These are phyloP conservation scores for Diaperis boleti DNA, from an alignment of 2,888 invertebrate species.

Conservation along the genomic window DNA sequence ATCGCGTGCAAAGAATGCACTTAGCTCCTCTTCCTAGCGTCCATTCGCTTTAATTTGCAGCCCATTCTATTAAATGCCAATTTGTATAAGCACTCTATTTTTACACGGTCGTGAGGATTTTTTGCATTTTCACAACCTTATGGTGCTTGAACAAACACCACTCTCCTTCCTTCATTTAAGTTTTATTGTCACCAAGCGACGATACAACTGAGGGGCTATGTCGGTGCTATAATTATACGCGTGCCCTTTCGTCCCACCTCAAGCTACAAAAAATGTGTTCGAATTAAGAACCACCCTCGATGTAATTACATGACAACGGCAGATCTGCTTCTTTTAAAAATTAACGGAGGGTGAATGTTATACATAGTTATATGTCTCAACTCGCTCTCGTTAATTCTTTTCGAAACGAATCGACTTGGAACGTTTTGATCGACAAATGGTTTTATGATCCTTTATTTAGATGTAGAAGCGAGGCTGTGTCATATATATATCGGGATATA, in stretches of 20 bases:
- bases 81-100: constrained; percentile 29
- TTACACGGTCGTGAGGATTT: constrained; percentile 11
- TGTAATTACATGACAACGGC: not conserved
- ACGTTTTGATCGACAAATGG: too few relatives aligned
- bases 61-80: constrained; percentile 30
- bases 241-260: not conserved
- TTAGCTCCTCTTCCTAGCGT: constrained; percentile 7
- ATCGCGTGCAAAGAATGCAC: constrained; percentile 30
- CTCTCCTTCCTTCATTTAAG: constrained; percentile 19
- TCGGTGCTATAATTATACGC: constrained; percentile 9
- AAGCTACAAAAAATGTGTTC: constrained; percentile 2
- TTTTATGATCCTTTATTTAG: too few relatives aligned
- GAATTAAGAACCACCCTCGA: constrained; percentile 5
- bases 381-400: too few relatives aligned
- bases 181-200: constrained; percentile 19
- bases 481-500: too few relatives aligned
- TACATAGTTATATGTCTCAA: too few relatives aligned
- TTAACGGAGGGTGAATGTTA: not conserved
- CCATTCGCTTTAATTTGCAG: constrained; percentile 34
- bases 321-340: not conserved
- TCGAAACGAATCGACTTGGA: too few relatives aligned
- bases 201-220: constrained; percentile 1
- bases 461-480: too few relatives aligned
- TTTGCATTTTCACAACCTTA: constrained; percentile 11
- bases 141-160: constrained; percentile 7